These are phyloP conservation scores for Epizoanthus illoricatus DNA, from an alignment of 92 coral and sea anemone genomes.

Conservation along the genomic window DNA sequence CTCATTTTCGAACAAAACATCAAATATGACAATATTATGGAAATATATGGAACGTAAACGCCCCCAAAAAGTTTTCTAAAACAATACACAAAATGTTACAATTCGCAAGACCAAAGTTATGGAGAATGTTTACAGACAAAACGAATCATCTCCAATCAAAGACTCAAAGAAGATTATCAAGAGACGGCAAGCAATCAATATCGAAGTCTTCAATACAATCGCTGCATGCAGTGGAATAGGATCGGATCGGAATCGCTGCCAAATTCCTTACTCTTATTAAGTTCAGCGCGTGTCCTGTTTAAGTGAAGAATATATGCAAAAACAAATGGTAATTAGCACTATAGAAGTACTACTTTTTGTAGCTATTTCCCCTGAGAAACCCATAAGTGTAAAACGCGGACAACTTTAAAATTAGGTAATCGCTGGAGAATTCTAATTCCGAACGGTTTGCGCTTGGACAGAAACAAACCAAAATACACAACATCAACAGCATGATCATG, in stretches of 20 bases:
- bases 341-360: neutral
- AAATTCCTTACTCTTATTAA: neutral
- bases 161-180: neutral
- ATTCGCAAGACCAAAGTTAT: neutral
- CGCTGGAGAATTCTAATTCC: neutral
- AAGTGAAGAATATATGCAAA: neutral
- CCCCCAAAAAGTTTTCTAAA: slow-evolving; percentile 6
- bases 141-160: neutral
- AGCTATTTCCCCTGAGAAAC: slow-evolving; percentile 19
- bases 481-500: neutral
- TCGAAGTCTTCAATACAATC: neutral
- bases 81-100: neutral
- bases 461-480: slow-evolving; percentile 32
- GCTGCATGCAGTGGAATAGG: neutral
- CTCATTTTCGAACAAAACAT: neutral
- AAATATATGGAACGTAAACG: neutral
- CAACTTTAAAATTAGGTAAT: neutral
- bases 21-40: too few species aligned
- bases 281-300: neutral
- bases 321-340: neutral
- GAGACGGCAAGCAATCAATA: neutral
- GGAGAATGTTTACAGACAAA: neutral
- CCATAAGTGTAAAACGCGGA: neutral
- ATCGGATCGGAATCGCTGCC: slow-evolving; percentile 12
- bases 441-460: slow-evolving; percentile 7